phyloP scores from a whole-genome alignment of 2,888 invertebrate species.

The Labia minor region DNA sequence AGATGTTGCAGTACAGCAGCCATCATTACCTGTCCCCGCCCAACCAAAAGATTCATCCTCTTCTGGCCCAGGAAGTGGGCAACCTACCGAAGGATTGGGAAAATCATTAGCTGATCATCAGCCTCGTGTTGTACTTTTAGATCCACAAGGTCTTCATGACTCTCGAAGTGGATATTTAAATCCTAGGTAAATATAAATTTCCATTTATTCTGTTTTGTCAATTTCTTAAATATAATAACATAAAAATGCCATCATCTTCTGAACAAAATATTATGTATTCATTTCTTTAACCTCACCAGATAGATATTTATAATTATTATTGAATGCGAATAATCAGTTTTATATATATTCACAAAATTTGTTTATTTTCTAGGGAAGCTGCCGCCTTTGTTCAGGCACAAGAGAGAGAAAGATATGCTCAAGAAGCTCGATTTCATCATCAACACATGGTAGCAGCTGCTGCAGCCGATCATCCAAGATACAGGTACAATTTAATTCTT shows the following conservation, averaged over 20 bases:
- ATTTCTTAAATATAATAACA: neutral
- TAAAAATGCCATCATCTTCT: neutral
- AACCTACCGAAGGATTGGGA: conserved; percentile 41
- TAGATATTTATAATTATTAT: too few species aligned
- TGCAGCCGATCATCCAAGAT: neutral
- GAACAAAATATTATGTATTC: too few species aligned
- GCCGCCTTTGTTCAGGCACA: conserved; percentile 4
- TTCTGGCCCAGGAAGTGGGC: conserved; percentile 26
- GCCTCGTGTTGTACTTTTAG: conserved; percentile 24
- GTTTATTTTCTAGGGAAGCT: conserved; percentile 16
- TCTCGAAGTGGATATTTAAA: neutral
- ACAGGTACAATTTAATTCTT: neutral
- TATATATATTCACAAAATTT: too few species aligned
- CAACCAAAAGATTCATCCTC: conserved; percentile 33
- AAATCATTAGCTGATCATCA: conserved; percentile 42
- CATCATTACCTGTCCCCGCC: conserved; percentile 68
- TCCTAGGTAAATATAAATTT: neutral
- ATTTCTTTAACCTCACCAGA: too few species aligned
- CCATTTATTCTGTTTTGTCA: too few species aligned
- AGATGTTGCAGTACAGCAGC: conserved; percentile 84
- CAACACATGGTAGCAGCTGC: conserved; percentile 14
- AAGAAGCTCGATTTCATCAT: neutral
- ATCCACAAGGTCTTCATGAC: neutral
- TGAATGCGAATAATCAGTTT: too few species aligned
- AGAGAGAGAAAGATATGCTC: conserved; percentile 17